Percentiles rank a stretch among this genome's conserved stretches.
phyloP scores from a whole-genome alignment of 2,113 vertebrate genomes.

The Heloderma charlesbogerti region DNA sequence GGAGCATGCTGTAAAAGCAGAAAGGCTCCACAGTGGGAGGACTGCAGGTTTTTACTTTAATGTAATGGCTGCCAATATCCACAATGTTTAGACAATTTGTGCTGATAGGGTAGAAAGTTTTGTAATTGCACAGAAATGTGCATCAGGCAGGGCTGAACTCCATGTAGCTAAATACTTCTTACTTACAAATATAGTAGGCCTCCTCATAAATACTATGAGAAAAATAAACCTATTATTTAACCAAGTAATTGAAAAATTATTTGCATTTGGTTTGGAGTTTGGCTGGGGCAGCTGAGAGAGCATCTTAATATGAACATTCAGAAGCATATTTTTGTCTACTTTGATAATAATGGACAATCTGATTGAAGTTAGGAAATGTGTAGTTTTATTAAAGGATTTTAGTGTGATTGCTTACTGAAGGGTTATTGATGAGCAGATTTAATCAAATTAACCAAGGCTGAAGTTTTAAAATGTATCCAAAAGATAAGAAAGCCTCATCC shows the following conservation, averaged over 20 bases:
- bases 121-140: not conserved
- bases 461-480: constrained; percentile 12
- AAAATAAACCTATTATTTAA: not conserved
- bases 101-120: not conserved
- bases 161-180: not conserved
- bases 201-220: not conserved
- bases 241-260: not conserved
- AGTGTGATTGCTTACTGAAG: not conserved
- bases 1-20: too few species aligned
- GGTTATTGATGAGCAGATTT: not conserved
- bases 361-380: not conserved
- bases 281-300: not conserved
- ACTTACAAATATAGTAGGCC: not conserved
- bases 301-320: not conserved
- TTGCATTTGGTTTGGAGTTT: not conserved
- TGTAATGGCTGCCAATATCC: too few species aligned
- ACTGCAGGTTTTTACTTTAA: too few species aligned
- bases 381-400: too few species aligned
- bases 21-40: too few species aligned
- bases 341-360: not conserved
- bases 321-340: too few species aligned
- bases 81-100: not conserved
- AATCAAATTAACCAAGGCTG: not conserved
- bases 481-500: not conserved
- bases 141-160: not conserved